These are phyloP conservation scores for Morphnarchus princeps DNA, from an alignment of 2,113 vertebrate species.

Conservation along the genomic window DNA sequence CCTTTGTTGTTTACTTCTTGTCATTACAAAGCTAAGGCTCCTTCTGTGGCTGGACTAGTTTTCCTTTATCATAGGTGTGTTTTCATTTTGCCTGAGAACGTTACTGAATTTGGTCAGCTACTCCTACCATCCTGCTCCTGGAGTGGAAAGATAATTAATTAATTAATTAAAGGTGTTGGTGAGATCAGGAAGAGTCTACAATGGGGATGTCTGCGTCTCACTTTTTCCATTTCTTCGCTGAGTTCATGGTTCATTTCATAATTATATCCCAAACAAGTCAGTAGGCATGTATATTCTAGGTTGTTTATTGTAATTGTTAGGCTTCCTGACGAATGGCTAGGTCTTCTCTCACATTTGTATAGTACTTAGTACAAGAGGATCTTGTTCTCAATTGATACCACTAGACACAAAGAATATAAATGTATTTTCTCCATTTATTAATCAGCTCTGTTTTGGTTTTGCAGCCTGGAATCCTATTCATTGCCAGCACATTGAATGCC, in stretches of 20 bases:
- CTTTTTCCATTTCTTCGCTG: background rate
- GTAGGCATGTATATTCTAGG: background rate
- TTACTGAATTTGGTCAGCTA: background rate
- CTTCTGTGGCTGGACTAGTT: background rate
- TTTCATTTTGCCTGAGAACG: background rate
- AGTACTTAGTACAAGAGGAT: background rate
- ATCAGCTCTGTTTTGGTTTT: conserved; percentile 59
- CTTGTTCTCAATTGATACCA: background rate
- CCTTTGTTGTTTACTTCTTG: background rate
- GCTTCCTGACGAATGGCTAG: background rate
- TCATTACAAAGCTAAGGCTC: background rate
- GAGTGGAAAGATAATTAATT: background rate
- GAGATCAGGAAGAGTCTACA: background rate
- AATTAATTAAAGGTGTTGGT: background rate
- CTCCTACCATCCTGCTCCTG: background rate
- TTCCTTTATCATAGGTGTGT: background rate
- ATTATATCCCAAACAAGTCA: background rate
- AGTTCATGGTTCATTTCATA: background rate
- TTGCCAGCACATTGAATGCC: conserved; percentile 98
- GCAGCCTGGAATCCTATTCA: conserved; percentile 99
- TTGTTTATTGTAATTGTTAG: background rate
- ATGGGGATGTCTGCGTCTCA: background rate
- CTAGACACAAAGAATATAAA: background rate
- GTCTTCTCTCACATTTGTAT: background rate
- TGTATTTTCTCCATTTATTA: conserved; percentile 4